phyloP scores from a whole-genome alignment of 2,113 vertebrate genomes.

The Electrona antarctica region DNA sequence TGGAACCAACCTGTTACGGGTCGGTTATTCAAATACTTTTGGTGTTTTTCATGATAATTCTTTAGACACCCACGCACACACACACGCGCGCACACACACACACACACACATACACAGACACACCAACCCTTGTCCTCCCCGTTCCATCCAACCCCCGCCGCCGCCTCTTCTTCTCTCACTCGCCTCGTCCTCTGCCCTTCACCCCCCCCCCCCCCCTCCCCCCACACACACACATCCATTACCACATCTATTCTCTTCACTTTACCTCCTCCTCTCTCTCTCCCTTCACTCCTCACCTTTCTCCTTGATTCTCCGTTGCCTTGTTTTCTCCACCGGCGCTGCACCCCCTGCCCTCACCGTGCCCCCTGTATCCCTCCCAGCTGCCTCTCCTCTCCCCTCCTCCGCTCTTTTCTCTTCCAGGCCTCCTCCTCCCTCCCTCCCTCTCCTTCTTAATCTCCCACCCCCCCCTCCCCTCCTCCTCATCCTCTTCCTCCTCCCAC shows the following conservation, averaged over 20 bases:
- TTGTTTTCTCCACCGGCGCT: background rate
- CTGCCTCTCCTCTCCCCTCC: slow-evolving; percentile 28
- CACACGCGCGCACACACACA: slow-evolving; percentile 22
- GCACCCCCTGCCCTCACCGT: slow-evolving; percentile 4
- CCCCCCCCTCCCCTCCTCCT: slow-evolving; percentile 28
- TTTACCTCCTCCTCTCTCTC: slow-evolving; percentile 1
- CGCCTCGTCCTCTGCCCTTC: slow-evolving; percentile 48
- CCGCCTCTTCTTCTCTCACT: background rate
- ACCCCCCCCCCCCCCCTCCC: slow-evolving; percentile 31
- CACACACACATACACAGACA: slow-evolving; percentile 5
- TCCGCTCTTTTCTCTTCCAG: background rate
- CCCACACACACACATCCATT: background rate
- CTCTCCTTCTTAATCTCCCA: slow-evolving; percentile 36
- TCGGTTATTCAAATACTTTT: slow-evolving; percentile 71
- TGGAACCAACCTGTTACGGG: slow-evolving; percentile 71
- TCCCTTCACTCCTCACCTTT: slow-evolving; percentile 48
- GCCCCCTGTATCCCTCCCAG: slow-evolving; percentile 35
- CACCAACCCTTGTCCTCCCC: slow-evolving; percentile 35
- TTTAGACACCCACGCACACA: slow-evolving; percentile 57
- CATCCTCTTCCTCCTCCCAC: slow-evolving; percentile 44
- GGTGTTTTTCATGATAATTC: slow-evolving; percentile 69
- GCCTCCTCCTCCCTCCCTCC: slow-evolving; percentile 34
- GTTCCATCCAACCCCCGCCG: slow-evolving; percentile 22
- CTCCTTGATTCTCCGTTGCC: background rate
- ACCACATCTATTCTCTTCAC: background rate